Base-by-base conservation (phyloP, 2,113 vertebrate genomes). In the Mionectes macconnelli region DNA sequence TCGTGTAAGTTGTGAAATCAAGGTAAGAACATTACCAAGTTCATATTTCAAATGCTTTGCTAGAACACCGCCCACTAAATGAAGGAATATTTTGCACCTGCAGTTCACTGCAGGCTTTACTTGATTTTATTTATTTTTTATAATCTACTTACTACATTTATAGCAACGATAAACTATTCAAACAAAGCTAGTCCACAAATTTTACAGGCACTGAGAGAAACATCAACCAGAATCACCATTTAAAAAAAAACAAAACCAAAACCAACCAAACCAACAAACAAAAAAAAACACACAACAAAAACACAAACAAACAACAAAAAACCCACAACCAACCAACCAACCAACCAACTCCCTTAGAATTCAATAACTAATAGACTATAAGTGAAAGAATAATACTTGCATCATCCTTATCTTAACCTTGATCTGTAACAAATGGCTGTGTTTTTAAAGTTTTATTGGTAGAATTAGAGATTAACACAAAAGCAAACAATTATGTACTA, bases 391-490 rank as follows among this genome's bases (percentile, higher is more conserved):
- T 78, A 94, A 49, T 12, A 21, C 3, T 23, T 37, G 24, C 6
- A 50, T 89, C 30, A 75, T 30, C 6, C 4, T 81, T 81, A 27
- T 23, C 8, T 60, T 55, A 70, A 42, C 4, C 6, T 75, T 87
- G 39, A 68, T 52, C 16, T 56, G 24, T 75, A 79, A 72, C 5
- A 81, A 72, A 60, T 5, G 7, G 5, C 3, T 76, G 3, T 35
- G 39, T 8, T 59, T 92, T 35, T 68, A 45, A 63, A 80, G 8
- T 31, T 88, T 94, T 93, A 39, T 68, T 79, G 25, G 28, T 8
- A 82, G 55, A 93, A 93, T 73, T 74, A 83, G 60, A 81, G 49
- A 95, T 93, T 95, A 89, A 90, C n/a, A 60, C 69, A 52, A 97
- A 94, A 82, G 55, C 42, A 66, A 82, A 96, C 47, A 93, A 94